phyloP scores from a whole-genome alignment of 2,888 invertebrate genomes.

The Celastrina argiolus region DNA sequence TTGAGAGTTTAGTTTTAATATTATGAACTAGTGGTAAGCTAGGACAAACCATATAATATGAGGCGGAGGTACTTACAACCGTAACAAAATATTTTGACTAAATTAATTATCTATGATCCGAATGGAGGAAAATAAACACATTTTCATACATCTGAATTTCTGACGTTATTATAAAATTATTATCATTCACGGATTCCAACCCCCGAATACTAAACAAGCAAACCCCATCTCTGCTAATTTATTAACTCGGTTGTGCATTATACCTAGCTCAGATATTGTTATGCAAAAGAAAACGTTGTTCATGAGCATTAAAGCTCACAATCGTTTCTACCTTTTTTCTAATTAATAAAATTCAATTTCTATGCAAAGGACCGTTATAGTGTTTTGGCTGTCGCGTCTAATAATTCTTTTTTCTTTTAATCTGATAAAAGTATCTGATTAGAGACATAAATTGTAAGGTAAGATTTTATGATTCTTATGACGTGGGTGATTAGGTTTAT shows the following conservation, averaged over 20 bases:
- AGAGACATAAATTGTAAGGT: background rate
- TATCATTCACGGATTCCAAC: constrained; percentile 7
- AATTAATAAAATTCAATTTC: constrained; percentile 24
- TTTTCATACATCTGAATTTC: background rate
- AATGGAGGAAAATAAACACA: too few species aligned
- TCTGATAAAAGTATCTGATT: constrained; percentile 18
- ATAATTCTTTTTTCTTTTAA: constrained; percentile 22
- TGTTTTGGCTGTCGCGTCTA: constrained; percentile 21
- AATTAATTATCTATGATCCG: too few species aligned
- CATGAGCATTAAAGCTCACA: background rate
- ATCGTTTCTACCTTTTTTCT: background rate
- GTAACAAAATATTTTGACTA: too few species aligned
- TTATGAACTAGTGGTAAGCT: too few species aligned
- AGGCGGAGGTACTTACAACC: too few species aligned
- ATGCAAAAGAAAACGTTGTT: background rate
- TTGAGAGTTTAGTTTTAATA: too few species aligned
- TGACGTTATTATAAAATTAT: constrained; percentile 11
- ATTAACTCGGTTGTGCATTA: constrained; percentile 17
- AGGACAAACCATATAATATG: too few species aligned
- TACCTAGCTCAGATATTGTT: background rate
- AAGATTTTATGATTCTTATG: background rate
- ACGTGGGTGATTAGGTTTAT: background rate
- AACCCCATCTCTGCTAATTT: constrained; percentile 18
- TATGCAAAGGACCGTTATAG: constrained; percentile 21
- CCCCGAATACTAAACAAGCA: background rate